phyloP scores from a whole-genome alignment of 2,888 invertebrate species.

The Lithodes maja region DNA sequence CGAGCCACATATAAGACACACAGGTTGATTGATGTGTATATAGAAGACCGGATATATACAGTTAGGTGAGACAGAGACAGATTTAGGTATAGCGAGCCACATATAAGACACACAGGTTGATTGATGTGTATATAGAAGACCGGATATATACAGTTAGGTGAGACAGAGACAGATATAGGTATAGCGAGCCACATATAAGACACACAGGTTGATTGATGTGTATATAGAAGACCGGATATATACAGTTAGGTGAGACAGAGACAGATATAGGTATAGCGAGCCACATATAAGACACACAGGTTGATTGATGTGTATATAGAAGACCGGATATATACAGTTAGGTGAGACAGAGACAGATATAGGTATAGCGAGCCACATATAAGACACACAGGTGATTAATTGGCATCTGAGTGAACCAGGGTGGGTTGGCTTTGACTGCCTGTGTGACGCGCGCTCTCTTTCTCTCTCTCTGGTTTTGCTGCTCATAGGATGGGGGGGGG shows the following conservation, averaged over 20 bases:
- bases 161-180: neutral
- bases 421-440: neutral
- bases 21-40: no score
- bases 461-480: neutral
- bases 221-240: no score
- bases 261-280: no score
- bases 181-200: neutral
- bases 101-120: neutral
- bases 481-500: neutral
- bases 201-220: neutral
- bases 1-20: neutral
- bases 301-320: neutral
- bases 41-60: no score
- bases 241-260: neutral
- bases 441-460: neutral
- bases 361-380: neutral
- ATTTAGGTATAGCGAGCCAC: neutral
- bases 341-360: neutral
- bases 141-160: neutral
- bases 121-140: no score
- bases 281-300: neutral
- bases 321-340: neutral
- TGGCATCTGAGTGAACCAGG: neutral
- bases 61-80: neutral
- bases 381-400: neutral